phyloP scores from a whole-genome alignment of 2,113 vertebrate species.

The Sinocyclocheilus anophthalmus region DNA sequence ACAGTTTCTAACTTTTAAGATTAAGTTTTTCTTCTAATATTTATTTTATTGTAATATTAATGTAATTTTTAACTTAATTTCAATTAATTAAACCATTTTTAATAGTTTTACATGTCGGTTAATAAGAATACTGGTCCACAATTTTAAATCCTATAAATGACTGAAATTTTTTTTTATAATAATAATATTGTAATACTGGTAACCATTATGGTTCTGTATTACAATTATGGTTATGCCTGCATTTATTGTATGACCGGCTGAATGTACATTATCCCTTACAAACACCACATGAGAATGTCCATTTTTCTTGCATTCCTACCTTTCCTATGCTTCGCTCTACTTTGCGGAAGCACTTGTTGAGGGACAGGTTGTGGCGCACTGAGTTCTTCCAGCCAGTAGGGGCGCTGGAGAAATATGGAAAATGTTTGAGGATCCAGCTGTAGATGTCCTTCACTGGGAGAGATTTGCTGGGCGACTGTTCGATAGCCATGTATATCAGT shows the following conservation, averaged over 20 bases:
- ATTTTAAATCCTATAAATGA: background rate
- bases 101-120: background rate
- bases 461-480: constrained; percentile 96
- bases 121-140: background rate
- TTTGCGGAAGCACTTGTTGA: constrained; percentile 99
- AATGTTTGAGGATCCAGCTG: constrained; percentile 96
- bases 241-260: background rate
- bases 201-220: background rate
- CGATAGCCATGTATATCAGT: constrained; percentile 99
- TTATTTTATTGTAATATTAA: background rate
- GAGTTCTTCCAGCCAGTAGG: constrained; percentile 99
- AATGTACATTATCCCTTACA: background rate
- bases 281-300: background rate
- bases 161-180: background rate
- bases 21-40: too few relatives aligned
- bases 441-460: constrained; percentile 98
- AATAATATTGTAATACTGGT: background rate
- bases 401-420: constrained; percentile 96
- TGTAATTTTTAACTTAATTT: background rate
- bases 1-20: background rate
- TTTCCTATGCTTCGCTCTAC: constrained; percentile 96
- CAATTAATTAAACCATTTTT: background rate
- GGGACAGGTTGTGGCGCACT: constrained; percentile 94
- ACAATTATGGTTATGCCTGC: too few relatives aligned
- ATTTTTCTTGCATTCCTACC: constrained; percentile 74